Conservation (phyloP, 2,888 invertebrate genomes). For the Pachycephus smyrnensis region DNA sequence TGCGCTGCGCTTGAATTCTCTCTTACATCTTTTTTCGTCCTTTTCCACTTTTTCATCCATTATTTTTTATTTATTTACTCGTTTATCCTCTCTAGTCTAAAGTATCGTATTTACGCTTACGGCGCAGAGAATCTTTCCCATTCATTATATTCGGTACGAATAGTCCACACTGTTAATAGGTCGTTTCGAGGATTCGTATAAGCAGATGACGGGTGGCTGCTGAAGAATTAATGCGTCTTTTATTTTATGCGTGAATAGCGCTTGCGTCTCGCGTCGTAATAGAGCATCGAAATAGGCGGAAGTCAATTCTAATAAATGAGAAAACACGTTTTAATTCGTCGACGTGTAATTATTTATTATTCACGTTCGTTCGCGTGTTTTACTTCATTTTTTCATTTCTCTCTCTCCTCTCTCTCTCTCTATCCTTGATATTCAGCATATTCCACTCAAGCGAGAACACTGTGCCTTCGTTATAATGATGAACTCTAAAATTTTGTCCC, state of each 20-base stretch:
- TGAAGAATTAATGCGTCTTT: not conserved
- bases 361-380: not conserved
- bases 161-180: slow-evolving; percentile 11
- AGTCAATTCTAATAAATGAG: not conserved
- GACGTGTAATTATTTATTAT: not conserved
- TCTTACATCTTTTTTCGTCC: slow-evolving; percentile 27
- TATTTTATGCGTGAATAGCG: not conserved
- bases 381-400: not conserved
- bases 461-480: not conserved
- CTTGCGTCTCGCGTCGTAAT: not conserved
- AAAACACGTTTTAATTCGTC: not conserved
- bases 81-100: slow-evolving; percentile 39
- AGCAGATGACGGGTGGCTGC: not conserved
- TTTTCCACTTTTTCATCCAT: slow-evolving; percentile 16
- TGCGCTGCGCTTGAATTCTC: slow-evolving; percentile 29
- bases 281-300: not conserved
- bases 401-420: not conserved
- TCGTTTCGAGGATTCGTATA: not conserved
- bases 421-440: not conserved
- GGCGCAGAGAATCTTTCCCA: slow-evolving; percentile 12
- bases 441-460: not conserved
- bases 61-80: slow-evolving; percentile 23
- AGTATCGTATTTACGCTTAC: slow-evolving; percentile 31
- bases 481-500: not conserved
- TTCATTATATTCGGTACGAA: slow-evolving; percentile 21